Evolutionary conservation across 1,140 invertebrate genomes (phyloP), one percentile per base, ranked within the genome.

Genomic region (Eubasilissa regina): DNA sequence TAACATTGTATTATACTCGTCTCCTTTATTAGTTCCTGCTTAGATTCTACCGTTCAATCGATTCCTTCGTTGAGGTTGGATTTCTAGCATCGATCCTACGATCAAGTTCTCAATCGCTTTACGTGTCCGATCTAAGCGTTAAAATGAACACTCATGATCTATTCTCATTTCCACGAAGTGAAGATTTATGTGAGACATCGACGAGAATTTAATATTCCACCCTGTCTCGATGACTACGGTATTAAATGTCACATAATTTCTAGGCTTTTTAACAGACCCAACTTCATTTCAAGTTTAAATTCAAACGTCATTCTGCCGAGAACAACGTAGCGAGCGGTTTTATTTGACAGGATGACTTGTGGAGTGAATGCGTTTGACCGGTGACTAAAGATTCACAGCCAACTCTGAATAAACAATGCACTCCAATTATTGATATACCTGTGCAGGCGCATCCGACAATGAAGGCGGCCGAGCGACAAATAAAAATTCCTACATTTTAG

Each of bases 171-270:
- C 75, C 79, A 77, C 77, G 66, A 77, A 80, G 79, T 77, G 15
- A 21, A 72, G 79, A 80, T 80, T 77, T 76, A 80, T 76, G 73
- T 58, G 79, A 73, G 79, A 77, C 79, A 35, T 12, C 74, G 21
- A 25, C 25, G 53, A 45, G 79, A 77, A 77, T 80, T 80, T 80
- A 77, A 77, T 77, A 80, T 77, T 80, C 79, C 47, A 51, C 17
- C 19, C 56, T 43, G 66, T 64, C 56, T 25, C 51, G 79, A 62
- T 64, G 79, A 72, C 75, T 64, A 77, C 55, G 79, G 74, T 75
- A 77, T 80, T 80, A 80, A 68, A 73, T 73, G 79, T 80, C 79
- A 80, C 79, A 80, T 80, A 80, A 77, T 70, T 80, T 76, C 78
- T 80, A 80, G 64, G 62, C 73, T 75, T 72, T 76, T 76, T 77